A percentile compares a stretch with the other conserved stretches of the same genome.
These are phyloP conservation scores for Manis crassicaudata DNA, from an alignment of 2,797 vertebrate genomes.

Conservation along the genomic window DNA sequence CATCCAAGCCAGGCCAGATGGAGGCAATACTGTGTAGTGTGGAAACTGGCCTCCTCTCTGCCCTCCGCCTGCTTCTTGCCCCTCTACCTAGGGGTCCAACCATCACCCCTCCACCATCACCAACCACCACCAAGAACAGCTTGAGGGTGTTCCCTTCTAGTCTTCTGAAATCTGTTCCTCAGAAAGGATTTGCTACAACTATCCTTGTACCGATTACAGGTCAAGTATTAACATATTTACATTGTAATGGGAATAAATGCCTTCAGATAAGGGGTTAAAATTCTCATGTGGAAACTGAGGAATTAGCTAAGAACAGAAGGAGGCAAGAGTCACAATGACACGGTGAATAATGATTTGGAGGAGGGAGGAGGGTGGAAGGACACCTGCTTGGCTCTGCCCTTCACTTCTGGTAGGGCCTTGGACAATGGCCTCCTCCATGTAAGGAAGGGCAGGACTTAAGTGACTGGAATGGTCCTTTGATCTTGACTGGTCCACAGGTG, in stretches of 20 bases:
- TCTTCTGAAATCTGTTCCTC: background rate
- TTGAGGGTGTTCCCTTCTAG: background rate
- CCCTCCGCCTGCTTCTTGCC: background rate
- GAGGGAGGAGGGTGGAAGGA: background rate
- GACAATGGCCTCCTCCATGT: background rate
- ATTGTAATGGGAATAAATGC: background rate
- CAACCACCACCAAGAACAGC: background rate
- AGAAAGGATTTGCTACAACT: background rate
- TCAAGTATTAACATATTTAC: background rate
- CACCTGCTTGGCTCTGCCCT: background rate
- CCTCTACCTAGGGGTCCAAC: background rate
- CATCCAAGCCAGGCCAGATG: slow-evolving; percentile 48
- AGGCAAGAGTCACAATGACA: background rate
- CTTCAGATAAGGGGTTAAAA: background rate
- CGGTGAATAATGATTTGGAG: fast-evolving
- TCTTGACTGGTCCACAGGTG: background rate
- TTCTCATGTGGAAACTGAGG: background rate
- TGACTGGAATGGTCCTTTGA: fast-evolving
- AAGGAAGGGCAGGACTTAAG: background rate
- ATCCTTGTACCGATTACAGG: background rate
- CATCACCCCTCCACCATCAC: too few species aligned
- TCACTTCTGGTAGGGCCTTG: background rate
- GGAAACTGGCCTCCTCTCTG: background rate
- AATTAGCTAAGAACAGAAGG: background rate
- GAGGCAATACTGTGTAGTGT: background rate